Evolutionary conservation across 2,888 invertebrate genomes (phyloP), one percentile per base, ranked within the genome.

Genomic region (Thalpophila matura): DNA sequence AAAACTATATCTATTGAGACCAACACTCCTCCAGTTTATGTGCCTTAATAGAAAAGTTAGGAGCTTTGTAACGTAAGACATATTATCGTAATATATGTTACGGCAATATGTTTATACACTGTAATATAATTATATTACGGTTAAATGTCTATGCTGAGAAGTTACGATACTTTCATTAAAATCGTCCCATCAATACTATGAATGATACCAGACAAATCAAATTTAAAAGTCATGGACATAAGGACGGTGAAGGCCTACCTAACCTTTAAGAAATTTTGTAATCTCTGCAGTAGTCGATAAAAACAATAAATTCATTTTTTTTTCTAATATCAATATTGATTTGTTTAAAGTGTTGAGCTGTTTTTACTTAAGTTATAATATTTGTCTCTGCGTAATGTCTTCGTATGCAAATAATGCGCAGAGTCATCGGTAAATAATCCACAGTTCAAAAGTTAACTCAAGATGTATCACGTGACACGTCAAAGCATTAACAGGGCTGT

Each of bases 181-280:
- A 66, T 10, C 31, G 20, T 26, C 26, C 24, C 37, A 66, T 38
- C 26, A 24, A 57, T 40, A 67, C 5, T 12, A 0, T 22, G 20
- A 20, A 31, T 18, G 16, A 12, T 18, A 67, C 18, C 5, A 40
- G 22, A 58, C 58, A 18, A 26, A 59, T 20, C 10, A 31, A 26
- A 43, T 16, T 35, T 10, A 37, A 43, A 49, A 43, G 47, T 37
- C 69, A 35, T n/a, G 16, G 47, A 37, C 35, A n/a, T 37, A 49
- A 69, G 49, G n/a, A n/a, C n/a, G n/a, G 20, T 65, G 49, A 69
- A 65, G 70, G 49, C 22, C 26, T 0, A n/a, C 16, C 20, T 60
- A 9, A 65, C 49, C 43, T 50, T 51, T 60, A 22, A 9, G 18
- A 47, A 51, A 51, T 53, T 45, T 51, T 60, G 37, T 43, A 51